Percentiles rank a stretch among this genome's conserved stretches.
Evolutionary conservation across 2,113 vertebrate species (phyloP).

Genomic region (Dinomys branickii): DNA sequence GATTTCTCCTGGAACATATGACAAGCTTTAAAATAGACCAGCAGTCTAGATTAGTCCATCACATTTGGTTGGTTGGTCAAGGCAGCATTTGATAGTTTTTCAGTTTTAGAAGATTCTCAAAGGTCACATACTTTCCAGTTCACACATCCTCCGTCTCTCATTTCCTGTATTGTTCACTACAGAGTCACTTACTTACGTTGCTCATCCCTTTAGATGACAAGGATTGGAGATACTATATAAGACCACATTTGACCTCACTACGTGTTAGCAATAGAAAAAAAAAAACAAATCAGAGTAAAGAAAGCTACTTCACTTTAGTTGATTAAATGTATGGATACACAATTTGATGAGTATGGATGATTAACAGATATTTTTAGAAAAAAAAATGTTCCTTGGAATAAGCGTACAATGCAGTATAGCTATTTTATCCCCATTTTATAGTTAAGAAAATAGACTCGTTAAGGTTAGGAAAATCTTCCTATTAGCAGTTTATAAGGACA

Average conservation of each 20-base stretch:
- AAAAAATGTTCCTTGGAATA: background rate
- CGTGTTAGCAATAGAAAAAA: background rate
- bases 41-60: background rate
- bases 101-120: slow-evolving; percentile 6
- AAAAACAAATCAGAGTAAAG: background rate
- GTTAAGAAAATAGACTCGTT: background rate
- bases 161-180: slow-evolving; percentile 13
- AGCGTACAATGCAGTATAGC: background rate
- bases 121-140: background rate
- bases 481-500: background rate
- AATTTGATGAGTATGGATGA: background rate
- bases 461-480: background rate
- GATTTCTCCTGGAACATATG: background rate
- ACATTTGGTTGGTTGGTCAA: slow-evolving; percentile 49
- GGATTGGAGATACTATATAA: background rate
- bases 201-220: background rate
- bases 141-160: background rate
- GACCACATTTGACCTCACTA: background rate
- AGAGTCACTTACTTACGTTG: background rate
- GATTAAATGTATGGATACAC: too few species aligned
- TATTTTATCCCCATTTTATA: background rate
- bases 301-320: background rate
- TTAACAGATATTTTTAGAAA: background rate
- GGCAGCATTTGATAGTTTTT: slow-evolving; percentile 53
- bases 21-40: slow-evolving; percentile 28